phyloP scores from a whole-genome alignment of 2,113 vertebrate species.

The Porphyrio hochstetteri region DNA sequence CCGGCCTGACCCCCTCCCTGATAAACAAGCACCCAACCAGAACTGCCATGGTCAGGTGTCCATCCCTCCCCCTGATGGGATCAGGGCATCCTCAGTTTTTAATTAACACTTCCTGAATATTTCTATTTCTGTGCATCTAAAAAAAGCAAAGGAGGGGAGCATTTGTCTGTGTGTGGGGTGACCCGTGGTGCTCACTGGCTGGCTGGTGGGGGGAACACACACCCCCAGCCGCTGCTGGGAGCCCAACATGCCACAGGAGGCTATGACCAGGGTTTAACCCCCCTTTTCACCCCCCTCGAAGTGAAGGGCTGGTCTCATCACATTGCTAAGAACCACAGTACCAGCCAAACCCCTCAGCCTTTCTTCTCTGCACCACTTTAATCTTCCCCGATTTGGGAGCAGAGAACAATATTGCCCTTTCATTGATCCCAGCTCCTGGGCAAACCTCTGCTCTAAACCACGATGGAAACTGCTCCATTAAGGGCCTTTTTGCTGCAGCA shows the following conservation, averaged over 20 bases:
- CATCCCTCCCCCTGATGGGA: neutral
- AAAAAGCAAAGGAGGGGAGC: neutral
- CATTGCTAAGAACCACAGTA: neutral
- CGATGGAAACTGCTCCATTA: neutral
- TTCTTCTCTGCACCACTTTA: neutral
- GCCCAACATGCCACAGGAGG: neutral
- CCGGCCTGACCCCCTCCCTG: accelerated
- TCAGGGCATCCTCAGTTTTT: neutral
- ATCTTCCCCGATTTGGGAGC: neutral
- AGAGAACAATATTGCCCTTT: neutral
- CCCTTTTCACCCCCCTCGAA: neutral
- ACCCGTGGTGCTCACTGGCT: accelerated
- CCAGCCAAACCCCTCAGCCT: neutral
- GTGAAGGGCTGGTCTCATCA: neutral
- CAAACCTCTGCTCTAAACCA: neutral
- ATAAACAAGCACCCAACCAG: neutral
- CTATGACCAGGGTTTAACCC: neutral
- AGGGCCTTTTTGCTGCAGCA: neutral
- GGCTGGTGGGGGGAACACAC: too few species aligned
- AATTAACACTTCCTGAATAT: neutral
- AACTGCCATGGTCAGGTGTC: accelerated
- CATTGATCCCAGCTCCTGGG: neutral
- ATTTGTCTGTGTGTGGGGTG: neutral
- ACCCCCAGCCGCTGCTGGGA: neutral
- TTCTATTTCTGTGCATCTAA: neutral